Conservation (phyloP, 2,797 vertebrate species). For the Silurus aristotelis region DNA sequence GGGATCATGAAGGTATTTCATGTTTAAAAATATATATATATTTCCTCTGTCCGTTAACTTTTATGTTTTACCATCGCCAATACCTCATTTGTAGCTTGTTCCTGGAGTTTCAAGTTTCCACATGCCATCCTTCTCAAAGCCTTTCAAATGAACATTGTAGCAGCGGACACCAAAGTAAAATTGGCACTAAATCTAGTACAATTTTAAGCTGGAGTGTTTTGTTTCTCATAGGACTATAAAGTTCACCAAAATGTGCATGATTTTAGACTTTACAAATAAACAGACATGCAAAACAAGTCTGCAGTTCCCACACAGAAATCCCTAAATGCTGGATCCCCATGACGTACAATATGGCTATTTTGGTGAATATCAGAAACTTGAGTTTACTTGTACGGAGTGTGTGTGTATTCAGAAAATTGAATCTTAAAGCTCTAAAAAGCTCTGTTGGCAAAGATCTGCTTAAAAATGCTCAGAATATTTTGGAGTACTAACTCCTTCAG, state of each 20-base stretch:
- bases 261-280: background rate
- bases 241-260: background rate
- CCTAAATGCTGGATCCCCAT: background rate
- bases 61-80: no score
- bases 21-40: background rate
- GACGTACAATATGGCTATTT: background rate
- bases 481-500: background rate
- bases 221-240: background rate
- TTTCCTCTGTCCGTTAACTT: background rate
- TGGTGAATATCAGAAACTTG: background rate
- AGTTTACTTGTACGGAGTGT: background rate
- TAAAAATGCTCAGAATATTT: constrained; percentile 8
- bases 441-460: background rate
- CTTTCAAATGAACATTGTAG: background rate
- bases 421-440: background rate
- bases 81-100: background rate
- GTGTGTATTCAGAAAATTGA: background rate
- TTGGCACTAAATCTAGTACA: background rate
- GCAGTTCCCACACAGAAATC: background rate
- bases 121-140: background rate
- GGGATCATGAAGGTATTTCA: background rate
- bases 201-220: background rate
- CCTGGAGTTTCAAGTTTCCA: background rate
- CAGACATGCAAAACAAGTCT: background rate
- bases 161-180: background rate